Percentiles rank a stretch among this genome's conserved stretches.
These are phyloP conservation scores for Argyresthia goedartella DNA, from an alignment of 2,888 invertebrate species.

Conservation along the genomic window DNA sequence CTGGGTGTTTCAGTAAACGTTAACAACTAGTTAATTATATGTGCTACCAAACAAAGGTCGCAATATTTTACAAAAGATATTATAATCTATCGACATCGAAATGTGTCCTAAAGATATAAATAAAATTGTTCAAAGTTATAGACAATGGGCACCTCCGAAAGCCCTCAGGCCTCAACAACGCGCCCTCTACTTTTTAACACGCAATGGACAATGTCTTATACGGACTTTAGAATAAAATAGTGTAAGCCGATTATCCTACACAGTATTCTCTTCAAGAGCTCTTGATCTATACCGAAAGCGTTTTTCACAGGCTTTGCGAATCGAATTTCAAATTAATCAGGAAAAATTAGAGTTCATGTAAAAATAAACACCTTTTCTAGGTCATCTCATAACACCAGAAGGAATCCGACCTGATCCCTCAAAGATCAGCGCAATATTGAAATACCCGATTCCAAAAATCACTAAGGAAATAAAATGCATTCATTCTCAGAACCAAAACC, in stretches of 20 bases:
- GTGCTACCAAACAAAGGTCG: too few relatives aligned
- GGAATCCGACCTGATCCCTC: background rate
- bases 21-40: too few relatives aligned
- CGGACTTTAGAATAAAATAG: background rate
- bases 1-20: too few relatives aligned
- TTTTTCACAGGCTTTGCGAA: background rate
- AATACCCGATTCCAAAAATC: background rate
- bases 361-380: background rate
- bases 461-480: constrained; percentile 9
- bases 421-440: background rate
- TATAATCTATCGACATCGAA: too few relatives aligned
- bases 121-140: too few relatives aligned
- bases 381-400: background rate
- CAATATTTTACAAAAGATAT: too few relatives aligned
- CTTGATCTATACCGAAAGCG: background rate
- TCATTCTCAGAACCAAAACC: constrained; percentile 22
- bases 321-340: background rate
- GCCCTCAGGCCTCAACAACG: too few relatives aligned
- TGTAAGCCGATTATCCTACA: background rate
- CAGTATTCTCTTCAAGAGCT: background rate
- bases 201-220: too few relatives aligned
- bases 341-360: background rate
- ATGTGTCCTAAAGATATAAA: too few relatives aligned
- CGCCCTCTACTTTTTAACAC: too few relatives aligned
- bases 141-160: too few relatives aligned